Conservation (phyloP, 2,113 vertebrate species). For the Hydrolagus affinis region DNA sequence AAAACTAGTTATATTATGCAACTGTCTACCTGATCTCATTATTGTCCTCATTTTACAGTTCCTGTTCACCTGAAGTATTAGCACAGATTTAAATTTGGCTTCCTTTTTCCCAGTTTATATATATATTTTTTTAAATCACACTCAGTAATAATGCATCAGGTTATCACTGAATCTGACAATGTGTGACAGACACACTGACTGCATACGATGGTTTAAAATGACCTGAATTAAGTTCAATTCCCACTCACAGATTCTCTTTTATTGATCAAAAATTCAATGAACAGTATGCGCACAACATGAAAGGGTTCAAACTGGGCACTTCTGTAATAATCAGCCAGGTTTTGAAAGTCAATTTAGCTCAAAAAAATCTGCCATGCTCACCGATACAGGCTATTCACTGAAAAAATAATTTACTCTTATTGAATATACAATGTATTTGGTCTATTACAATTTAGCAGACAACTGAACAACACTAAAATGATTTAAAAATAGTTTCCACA, state of each 20-base stretch:
- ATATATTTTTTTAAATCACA: not conserved
- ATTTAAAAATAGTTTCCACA: conserved; percentile 5
- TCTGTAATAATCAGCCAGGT: not conserved
- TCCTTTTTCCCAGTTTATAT: not conserved
- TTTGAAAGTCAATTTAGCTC: conserved; percentile 26
- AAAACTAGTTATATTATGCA: conserved; percentile 34
- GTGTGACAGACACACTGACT: no score
- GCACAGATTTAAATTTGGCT: not conserved
- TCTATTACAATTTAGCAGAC: conserved; percentile 16
- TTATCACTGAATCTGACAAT: not conserved
- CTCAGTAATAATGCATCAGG: not conserved
- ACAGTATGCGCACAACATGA: not conserved
- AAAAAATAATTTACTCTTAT: conserved; percentile 13
- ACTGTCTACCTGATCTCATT: not conserved
- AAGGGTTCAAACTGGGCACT: not conserved
- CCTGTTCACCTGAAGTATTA: not conserved
- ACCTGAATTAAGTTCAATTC: not conserved
- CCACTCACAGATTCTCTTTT: not conserved
- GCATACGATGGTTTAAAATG: not conserved
- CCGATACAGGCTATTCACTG: not conserved
- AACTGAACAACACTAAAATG: not conserved
- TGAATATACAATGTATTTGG: not conserved
- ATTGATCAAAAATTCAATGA: not conserved
- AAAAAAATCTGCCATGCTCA: conserved; percentile 22
- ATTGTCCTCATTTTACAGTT: not conserved